Conservation (phyloP, 2,113 vertebrate genomes). For the Cephalopterus ornatus region DNA sequence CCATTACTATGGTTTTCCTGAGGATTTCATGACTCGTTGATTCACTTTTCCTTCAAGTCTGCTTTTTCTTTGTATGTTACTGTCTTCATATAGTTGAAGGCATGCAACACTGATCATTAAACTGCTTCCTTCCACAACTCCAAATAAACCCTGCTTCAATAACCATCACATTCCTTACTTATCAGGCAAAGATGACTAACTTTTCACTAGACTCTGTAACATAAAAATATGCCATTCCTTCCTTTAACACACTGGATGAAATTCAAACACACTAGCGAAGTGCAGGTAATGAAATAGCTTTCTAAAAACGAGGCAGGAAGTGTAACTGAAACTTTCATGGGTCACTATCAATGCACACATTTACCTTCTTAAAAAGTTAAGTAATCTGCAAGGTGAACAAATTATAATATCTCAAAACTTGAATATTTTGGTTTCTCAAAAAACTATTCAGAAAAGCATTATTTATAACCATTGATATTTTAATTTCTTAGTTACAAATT, state of each 20-base stretch:
- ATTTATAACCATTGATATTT: neutral
- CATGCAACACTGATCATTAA: conserved; percentile 60
- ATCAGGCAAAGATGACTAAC: conserved; percentile 21
- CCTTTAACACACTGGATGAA: neutral
- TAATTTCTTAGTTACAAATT: neutral
- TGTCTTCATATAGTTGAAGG: conserved; percentile 45
- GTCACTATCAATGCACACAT: neutral
- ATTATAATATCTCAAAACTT: neutral
- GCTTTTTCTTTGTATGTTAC: conserved; percentile 64
- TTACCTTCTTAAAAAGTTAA: conserved; percentile 14
- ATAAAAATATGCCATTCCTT: neutral
- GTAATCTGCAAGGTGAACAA: conserved; percentile 14
- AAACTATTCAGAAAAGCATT: neutral
- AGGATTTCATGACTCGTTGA: conserved; percentile 80
- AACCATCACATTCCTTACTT: conserved; percentile 52
- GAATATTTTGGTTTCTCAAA: neutral
- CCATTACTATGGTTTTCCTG: conserved; percentile 81
- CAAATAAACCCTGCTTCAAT: conserved; percentile 37
- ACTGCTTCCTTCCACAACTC: conserved; percentile 69
- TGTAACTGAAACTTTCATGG: conserved; percentile 49
- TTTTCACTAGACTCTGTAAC: neutral
- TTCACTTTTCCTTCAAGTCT: conserved; percentile 73
- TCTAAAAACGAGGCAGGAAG: conserved; percentile 36
- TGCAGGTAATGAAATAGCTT: conserved; percentile 43
- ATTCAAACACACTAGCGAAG: neutral